Evolutionary conservation across 2,113 vertebrate species (phyloP).

Genomic region (Coturnix japonica): DNA sequence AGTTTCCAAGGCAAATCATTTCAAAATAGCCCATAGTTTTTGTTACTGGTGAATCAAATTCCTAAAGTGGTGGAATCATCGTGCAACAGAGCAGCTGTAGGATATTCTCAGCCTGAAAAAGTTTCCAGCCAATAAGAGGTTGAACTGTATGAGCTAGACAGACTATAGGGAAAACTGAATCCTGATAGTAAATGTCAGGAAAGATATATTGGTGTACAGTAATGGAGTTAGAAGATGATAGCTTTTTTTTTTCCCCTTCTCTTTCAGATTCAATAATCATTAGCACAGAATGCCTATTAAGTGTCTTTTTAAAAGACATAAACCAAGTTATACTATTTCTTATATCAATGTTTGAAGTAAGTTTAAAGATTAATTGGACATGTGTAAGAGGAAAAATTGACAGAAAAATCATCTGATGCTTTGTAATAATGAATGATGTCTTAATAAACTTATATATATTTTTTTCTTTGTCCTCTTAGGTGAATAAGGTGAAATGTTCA

Average conservation of each 20-base stretch:
- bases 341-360: neutral
- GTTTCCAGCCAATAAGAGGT: conserved; percentile 1
- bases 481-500: neutral
- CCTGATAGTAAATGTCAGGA: conserved; percentile 58
- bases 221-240: conserved; percentile 5
- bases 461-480: neutral
- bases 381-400: neutral
- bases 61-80: neutral
- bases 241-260: neutral
- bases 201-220: conserved; percentile 22
- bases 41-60: conserved; percentile 14
- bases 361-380: conserved; percentile 42
- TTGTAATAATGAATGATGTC: neutral
- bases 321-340: neutral
- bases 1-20: conserved; percentile 16
- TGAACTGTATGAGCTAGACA: conserved; percentile 30
- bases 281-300: conserved; percentile 5
- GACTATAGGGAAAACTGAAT: conserved; percentile 47
- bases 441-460: neutral
- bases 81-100: conserved; percentile 10
- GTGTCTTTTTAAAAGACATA: conserved; percentile 12
- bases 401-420: neutral
- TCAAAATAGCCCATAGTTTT: neutral
- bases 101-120: conserved; percentile 20
- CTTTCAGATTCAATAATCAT: conserved; percentile 35